A percentile compares a stretch with the other conserved stretches of the same genome.
These are phyloP conservation scores for Grantiella picta DNA, from an alignment of 2,113 vertebrate genomes.

Conservation along the genomic window DNA sequence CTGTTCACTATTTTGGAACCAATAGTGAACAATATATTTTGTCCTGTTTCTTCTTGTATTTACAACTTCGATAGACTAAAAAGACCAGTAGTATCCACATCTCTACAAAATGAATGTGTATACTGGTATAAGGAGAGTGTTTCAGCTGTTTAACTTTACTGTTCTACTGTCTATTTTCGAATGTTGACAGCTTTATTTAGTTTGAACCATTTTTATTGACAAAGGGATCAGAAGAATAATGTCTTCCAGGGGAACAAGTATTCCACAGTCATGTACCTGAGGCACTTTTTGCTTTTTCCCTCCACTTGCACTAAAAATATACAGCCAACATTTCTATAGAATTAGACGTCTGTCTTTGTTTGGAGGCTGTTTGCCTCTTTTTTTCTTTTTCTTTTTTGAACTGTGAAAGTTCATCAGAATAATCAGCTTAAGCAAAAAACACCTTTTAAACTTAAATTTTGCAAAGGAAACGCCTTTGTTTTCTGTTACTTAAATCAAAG, in stretches of 20 bases:
- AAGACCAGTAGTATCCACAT: neutral
- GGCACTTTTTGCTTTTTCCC: rapidly evolving
- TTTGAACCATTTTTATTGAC: neutral
- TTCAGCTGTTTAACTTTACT: neutral
- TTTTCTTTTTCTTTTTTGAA: no score
- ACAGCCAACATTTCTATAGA: neutral
- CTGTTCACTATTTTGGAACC: neutral
- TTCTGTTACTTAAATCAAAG: no score
- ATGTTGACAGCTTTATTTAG: conserved; percentile 13
- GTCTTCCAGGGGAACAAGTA: neutral
- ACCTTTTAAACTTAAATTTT: no score
- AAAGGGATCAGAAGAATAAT: neutral
- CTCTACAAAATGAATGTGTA: neutral
- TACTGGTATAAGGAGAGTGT: neutral
- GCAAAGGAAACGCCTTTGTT: no score
- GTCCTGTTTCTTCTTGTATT: neutral
- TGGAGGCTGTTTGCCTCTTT: neutral
- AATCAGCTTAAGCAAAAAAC: no score
- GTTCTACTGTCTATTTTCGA: neutral
- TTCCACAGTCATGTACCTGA: neutral
- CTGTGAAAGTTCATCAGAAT: no score
- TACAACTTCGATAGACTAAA: neutral
- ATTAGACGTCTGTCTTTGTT: neutral
- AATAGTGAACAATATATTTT: neutral
- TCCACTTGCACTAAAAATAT: neutral